A percentile compares a stretch with the other conserved stretches of the same genome.
Evolutionary conservation across 2,113 vertebrate species (phyloP).

Genomic region (Pterocles burchelli): DNA sequence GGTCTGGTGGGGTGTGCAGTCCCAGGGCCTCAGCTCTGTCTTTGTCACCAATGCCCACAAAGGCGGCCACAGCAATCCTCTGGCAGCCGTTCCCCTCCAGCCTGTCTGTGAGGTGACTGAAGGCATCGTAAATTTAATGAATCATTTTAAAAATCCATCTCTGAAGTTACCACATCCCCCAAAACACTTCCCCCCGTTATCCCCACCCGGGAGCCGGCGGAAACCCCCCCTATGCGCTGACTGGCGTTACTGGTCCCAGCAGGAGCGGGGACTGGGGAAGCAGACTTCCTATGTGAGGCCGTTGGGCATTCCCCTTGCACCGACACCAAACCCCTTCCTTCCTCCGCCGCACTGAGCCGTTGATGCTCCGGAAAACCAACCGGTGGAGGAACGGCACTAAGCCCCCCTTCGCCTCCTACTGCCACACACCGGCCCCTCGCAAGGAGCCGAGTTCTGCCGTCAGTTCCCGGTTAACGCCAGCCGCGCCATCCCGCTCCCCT

Average conservation of each 20-base stretch:
- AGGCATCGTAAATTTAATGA: neutral
- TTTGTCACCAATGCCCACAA: accelerated
- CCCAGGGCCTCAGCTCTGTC: neutral
- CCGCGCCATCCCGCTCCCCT: accelerated
- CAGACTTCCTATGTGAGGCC: neutral
- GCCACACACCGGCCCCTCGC: neutral
- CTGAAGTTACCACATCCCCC: neutral
- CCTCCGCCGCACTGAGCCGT: neutral
- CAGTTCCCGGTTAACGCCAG: accelerated
- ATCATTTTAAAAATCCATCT: accelerated
- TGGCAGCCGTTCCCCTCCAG: neutral
- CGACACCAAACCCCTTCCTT: neutral
- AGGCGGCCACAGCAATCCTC: accelerated
- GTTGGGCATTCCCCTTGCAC: neutral
- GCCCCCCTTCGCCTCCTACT: accelerated
- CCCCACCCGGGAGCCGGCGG: neutral
- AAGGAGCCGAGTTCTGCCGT: neutral
- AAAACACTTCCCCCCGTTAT: neutral
- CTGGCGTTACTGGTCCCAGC: accelerated
- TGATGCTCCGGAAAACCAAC: neutral
- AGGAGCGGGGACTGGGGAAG: accelerated
- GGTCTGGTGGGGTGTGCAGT: no score
- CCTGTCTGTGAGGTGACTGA: neutral
- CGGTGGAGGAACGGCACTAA: no score
- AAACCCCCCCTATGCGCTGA: accelerated